Base-by-base conservation (phyloP, 2,797 vertebrate genomes). In the Podargus strigoides region DNA sequence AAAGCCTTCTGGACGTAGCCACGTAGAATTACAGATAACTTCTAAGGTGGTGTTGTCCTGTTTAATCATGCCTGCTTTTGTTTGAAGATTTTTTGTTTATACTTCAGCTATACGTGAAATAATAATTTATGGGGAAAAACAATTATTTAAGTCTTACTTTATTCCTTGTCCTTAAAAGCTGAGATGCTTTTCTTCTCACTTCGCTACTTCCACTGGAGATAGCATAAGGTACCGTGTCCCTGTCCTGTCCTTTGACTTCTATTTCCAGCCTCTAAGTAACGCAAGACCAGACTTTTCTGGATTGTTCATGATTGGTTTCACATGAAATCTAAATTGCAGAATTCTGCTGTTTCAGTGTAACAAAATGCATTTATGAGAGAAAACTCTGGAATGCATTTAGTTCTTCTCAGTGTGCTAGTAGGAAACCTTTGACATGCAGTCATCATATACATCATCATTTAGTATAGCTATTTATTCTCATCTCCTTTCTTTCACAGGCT, bases 401-500 rank as follows among this genome's bases (percentile, higher is more conserved):
- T 67, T 63, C 30, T 44, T 53, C n/a, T 63, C 16, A 22, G 1
- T 42, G 42, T 44, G 34, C 59, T 64, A 27, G 37, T 22, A 68
- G 27, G 59, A 88, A 50, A 14, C 3, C 21, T 62, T 27, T 44
- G 42, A 17, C 36, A 12, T 16, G 4, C 26, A 37, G 3, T 18
- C 13, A 8, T 27, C 6, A 14, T 32, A 24, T 30, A 24, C 17
- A 32, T 68, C 1, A 13, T 50, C 27, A 53, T 60, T 85, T 63
- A 5, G 68, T 24, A 2, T 12, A 37, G 3, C 5, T 32, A 0
- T 53, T 80, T 66, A 8, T 79, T 68, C 69, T 73, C 4, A 41
- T 77, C 53, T 68, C 37, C 59, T 76, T 55, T 91, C 26, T 93
- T 93, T 12, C n/a, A 37, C 95, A 99, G 99, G 99, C 99, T 47